Base-by-base conservation (phyloP, 2,888 invertebrate species). In the Hybos culiciformis region DNA sequence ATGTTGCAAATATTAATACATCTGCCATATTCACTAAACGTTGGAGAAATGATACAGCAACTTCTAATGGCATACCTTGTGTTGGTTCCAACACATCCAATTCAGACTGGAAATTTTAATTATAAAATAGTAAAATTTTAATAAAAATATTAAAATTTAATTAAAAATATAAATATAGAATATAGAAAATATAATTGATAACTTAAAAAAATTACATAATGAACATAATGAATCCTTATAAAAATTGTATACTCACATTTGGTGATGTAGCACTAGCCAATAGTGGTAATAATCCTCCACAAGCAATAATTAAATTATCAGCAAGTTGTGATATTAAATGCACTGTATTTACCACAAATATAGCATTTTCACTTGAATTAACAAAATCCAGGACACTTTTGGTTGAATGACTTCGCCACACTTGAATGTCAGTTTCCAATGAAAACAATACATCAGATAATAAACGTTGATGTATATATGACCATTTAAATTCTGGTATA, bases 401-500 rank as follows among this genome's bases (percentile, higher is more conserved):
- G 7, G 92, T 93, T 2, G 92, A 91, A 62, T 94, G 93, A 64
- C 92, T 93, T 46, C 80, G 72, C 81, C 81, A 80, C 34, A 80
- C 87, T 74, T 96, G 94, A 58, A 98, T 90, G 60, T 98, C 98
- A 11, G 91, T 91, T 69, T 99, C 98, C 44, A 99, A 72, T 0
- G 96, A 93, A 67, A 92, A 92, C 23, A 99, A 72, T 26, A 99
- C 85, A 66, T 98, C 98, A 12, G 93, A 91, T 1, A 99, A 73
- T 43, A 99, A 71, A 47, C 94, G 75, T 66, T 98, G 93, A 69
- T 99, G 98, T 53, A 99, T 91, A 66, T 91, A 90, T 2, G 97
- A 98, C 98, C 98, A 99, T 56, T 93, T 86, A 71, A 99, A 99
- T 70, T 98, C 98, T 19, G 98, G 98, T 63, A 99, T 98, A 52